Evolutionary conservation across 2,888 invertebrate genomes (phyloP).

Genomic region (Nomada ferruginata): DNA sequence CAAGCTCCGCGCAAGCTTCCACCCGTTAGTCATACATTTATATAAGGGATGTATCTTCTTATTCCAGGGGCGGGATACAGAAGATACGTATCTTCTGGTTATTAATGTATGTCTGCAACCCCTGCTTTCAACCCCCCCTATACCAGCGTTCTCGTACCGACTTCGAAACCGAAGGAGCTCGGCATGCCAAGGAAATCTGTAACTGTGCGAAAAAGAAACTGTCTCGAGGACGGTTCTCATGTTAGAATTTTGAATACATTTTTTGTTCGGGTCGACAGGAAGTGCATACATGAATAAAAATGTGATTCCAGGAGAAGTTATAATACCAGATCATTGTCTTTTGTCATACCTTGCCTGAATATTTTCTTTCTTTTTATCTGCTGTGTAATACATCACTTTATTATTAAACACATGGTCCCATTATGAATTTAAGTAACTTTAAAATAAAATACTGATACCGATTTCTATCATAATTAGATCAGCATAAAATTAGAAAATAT

Average conservation of each 20-base stretch:
- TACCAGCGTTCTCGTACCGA: constrained; percentile 20
- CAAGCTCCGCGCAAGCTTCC: constrained; percentile 72
- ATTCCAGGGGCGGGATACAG: constrained; percentile 69
- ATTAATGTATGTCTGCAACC: constrained; percentile 82
- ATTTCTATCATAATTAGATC: not conserved
- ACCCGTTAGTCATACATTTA: constrained; percentile 81
- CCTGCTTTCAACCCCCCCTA: constrained; percentile 56
- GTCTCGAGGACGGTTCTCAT: constrained; percentile 75
- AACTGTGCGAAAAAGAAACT: constrained; percentile 75
- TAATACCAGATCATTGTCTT: no score
- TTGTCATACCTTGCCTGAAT: no score
- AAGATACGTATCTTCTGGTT: constrained; percentile 81
- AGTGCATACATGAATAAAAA: not conserved
- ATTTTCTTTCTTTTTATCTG: no score
- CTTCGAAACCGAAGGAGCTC: constrained; percentile 65
- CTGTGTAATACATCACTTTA: not conserved
- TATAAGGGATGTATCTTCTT: constrained; percentile 78
- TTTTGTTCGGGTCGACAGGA: not conserved
- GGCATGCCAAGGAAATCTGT: constrained; percentile 77
- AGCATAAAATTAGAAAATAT: not conserved
- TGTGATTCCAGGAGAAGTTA: not conserved
- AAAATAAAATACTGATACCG: no score
- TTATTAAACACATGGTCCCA: not conserved
- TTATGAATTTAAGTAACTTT: no score
- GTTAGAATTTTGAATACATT: not conserved